Evolutionary conservation across 2,797 vertebrate genomes (phyloP).

Genomic region (Eutrigla gurnardus): DNA sequence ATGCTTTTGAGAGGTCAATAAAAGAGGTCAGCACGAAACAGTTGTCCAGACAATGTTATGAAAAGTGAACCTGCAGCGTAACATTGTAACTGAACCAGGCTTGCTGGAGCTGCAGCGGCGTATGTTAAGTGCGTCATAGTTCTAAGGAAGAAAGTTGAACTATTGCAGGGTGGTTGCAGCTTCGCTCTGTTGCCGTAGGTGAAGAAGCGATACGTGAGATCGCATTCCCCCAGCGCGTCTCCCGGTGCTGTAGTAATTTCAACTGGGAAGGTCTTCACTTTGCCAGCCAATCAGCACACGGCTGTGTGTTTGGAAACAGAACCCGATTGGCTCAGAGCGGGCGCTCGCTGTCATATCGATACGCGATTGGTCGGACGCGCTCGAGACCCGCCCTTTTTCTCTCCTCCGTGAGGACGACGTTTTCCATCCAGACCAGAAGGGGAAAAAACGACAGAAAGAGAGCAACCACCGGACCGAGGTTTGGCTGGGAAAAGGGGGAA

Average conservation of each 20-base stretch:
- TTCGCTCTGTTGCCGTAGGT: not conserved
- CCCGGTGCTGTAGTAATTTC: slow-evolving; percentile 41
- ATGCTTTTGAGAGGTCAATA: too few relatives aligned
- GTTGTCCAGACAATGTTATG: too few relatives aligned
- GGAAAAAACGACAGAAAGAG: slow-evolving; percentile 51
- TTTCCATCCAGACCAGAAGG: slow-evolving; percentile 50
- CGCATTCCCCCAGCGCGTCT: slow-evolving; percentile 24
- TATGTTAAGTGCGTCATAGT: too few relatives aligned
- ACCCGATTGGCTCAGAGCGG: slow-evolving; percentile 44
- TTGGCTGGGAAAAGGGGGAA: slow-evolving; percentile 8
- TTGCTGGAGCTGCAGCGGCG: too few relatives aligned
- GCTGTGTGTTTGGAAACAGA: not conserved
- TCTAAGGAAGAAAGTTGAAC: too few relatives aligned
- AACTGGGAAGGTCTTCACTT: slow-evolving; percentile 42
- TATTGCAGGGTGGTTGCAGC: not conserved
- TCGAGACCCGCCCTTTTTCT: slow-evolving; percentile 50
- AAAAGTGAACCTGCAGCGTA: too few relatives aligned
- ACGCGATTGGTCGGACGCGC: slow-evolving; percentile 53
- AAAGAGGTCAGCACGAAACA: too few relatives aligned
- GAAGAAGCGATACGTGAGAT: not conserved
- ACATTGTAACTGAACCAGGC: too few relatives aligned
- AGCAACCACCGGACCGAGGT: slow-evolving; percentile 13
- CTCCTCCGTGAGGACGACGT: slow-evolving; percentile 48
- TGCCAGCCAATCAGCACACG: slow-evolving; percentile 41
- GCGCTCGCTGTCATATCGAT: not conserved